A percentile compares a stretch with the other conserved stretches of the same genome.
These are phyloP conservation scores for Eilema griseolum DNA, from an alignment of 2,888 invertebrate species.

Conservation along the genomic window DNA sequence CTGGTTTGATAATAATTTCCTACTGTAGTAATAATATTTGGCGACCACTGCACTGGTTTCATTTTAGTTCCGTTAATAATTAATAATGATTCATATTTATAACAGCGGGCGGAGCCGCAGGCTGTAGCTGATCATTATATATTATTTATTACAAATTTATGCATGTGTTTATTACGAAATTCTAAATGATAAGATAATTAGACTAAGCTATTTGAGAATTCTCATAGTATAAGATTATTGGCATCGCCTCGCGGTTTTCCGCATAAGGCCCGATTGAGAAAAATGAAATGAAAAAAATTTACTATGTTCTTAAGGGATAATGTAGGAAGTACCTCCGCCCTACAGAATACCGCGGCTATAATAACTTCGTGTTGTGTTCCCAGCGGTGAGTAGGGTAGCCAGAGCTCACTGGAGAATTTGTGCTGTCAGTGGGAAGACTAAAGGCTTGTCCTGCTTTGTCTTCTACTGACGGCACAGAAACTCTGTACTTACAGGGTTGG, in stretches of 20 bases:
- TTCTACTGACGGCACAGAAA: too few species aligned
- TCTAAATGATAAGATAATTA: not conserved
- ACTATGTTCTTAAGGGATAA: too few species aligned
- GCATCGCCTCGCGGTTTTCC: not conserved
- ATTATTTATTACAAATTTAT: constrained; percentile 3
- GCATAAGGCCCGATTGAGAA: too few species aligned
- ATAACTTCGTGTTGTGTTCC: too few species aligned
- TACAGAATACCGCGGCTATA: too few species aligned
- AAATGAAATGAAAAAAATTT: too few species aligned
- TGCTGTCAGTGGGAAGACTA: too few species aligned
- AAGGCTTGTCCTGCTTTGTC: too few species aligned
- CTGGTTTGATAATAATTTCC: not conserved
- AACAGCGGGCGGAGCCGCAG: not conserved
- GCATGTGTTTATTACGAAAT: not conserved
- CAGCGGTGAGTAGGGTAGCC: too few species aligned
- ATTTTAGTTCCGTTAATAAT: constrained; percentile 6
- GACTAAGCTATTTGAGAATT: not conserved
- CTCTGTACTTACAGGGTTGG: too few species aligned
- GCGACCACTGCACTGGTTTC: not conserved
- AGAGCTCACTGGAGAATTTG: too few species aligned
- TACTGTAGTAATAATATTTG: not conserved
- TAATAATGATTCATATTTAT: constrained; percentile 1
- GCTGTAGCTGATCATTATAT: not conserved
- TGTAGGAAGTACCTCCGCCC: too few species aligned
- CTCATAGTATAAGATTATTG: not conserved